These are phyloP conservation scores for Leptinotarsa defecta DNA, from an alignment of 1,140 invertebrate genomes.

Conservation along the genomic window DNA sequence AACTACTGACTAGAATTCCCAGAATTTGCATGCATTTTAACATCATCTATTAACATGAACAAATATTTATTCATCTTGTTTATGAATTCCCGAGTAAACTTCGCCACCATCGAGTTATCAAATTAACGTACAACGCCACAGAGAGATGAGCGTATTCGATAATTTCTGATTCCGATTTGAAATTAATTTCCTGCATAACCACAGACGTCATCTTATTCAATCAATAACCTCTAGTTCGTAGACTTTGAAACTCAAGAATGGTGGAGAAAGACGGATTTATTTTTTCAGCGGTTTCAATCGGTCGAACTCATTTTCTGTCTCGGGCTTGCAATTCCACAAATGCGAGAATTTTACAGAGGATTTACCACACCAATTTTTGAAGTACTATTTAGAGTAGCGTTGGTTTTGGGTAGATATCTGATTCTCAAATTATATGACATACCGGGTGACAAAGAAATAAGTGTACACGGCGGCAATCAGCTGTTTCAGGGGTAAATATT, in stretches of 20 bases:
- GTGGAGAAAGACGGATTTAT: not conserved
- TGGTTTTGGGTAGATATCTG: too few species aligned
- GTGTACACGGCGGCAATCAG: too few species aligned
- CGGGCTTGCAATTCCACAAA: not conserved
- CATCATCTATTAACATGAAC: slow-evolving; percentile 42
- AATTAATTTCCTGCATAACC: slow-evolving; percentile 25
- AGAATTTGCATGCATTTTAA: slow-evolving; percentile 47
- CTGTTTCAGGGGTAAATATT: too few species aligned
- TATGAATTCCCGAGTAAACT: slow-evolving; percentile 42
- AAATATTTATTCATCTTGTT: slow-evolving; percentile 46
- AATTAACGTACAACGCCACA: slow-evolving; percentile 24
- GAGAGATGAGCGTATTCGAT: slow-evolving; percentile 14
- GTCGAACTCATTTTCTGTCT: not conserved
- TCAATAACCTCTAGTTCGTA: not conserved
- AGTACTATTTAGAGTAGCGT: too few species aligned
- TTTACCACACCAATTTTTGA: not conserved
- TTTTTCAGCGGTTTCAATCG: not conserved
- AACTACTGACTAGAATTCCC: slow-evolving; percentile 37
- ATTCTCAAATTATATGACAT: too few species aligned
- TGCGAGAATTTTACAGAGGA: not conserved
- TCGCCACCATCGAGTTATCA: slow-evolving; percentile 37
- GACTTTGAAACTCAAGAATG: not conserved
- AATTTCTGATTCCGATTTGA: slow-evolving; percentile 22
- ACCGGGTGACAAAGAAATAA: not conserved
- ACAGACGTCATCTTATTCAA: slow-evolving; percentile 12